Evolutionary conservation across 1,140 invertebrate species (phyloP), one percentile per base, ranked within the genome.

Genomic region (Tenebrio molitor): DNA sequence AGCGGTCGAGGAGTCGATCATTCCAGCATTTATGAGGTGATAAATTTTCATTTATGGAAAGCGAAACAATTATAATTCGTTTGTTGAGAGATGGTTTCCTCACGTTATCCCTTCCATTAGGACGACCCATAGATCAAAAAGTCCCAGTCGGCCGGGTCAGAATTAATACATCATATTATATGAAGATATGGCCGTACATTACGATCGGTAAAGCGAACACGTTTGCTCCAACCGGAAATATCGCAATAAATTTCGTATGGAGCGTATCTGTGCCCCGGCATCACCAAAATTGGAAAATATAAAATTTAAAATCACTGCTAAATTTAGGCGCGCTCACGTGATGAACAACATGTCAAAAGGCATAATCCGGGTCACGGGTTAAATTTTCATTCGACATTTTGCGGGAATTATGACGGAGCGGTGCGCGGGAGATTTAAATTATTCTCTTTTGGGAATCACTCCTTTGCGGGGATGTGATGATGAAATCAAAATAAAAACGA

Each of bases 141-240:
- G 29, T n/a, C 25, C 50, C 36, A 7, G 12, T 5, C 36, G 12
- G 16, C 50, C 15, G 36, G 63, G 36, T 66, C 64, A 44, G 64
- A 66, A 66, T 66, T 66, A 66, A 66, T 66, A 66, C 8, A 42
- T 66, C 64, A 66, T 66, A 66, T 44, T 66, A 41, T 42, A 58
- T 58, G 50, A 29, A 58, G 50, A 58, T 58, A 66, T 44, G 36
- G 25, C 44, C 64, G 42, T 66, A 44, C 42, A 66, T 66, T 66
- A 66, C 64, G 23, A 42, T 42, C 64, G 21, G 50, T 44, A 42
- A 29, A 44, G 42, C 64, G 39, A 66, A 66, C 42, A 66, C 64
- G 34, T 66, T 41, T 44, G 33, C 66, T 29, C 42, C 42, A 19
- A 46, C 21, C 42, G 66, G 66, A 69, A 69, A 69, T 69, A 53